phyloP scores from a whole-genome alignment of 1,140 invertebrate species.

The Lepidurus arcticus region DNA sequence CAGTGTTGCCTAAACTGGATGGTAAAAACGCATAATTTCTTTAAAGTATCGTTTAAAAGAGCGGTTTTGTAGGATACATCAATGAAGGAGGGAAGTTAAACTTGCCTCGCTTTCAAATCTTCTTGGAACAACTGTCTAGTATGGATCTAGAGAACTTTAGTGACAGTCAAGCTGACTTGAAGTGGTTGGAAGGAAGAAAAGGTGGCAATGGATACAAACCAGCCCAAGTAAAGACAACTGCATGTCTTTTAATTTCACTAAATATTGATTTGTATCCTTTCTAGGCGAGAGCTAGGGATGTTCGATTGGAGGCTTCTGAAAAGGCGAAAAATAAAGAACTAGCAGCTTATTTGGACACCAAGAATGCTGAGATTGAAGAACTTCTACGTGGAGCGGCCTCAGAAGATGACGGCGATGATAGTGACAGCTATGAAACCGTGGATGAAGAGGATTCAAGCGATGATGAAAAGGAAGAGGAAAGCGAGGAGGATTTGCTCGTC shows the following conservation, averaged over 20 bases:
- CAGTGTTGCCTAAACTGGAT: constrained; percentile 74
- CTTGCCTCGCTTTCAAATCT: constrained; percentile 76
- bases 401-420: constrained; percentile 37
- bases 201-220: constrained; percentile 23
- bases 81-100: constrained; percentile 84
- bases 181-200: constrained; percentile 66
- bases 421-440: constrained; percentile 39
- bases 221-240: background rate
- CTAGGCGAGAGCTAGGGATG: constrained; percentile 55
- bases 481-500: constrained; percentile 42
- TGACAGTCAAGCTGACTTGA: constrained; percentile 75
- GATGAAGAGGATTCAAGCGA: constrained; percentile 46
- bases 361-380: constrained; percentile 36
- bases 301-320: constrained; percentile 39
- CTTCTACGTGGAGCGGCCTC: constrained; percentile 30
- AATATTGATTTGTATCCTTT: constrained; percentile 37
- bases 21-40: constrained; percentile 52
- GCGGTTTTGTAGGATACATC: constrained; percentile 66
- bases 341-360: constrained; percentile 35
- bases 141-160: constrained; percentile 80
- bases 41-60: background rate
- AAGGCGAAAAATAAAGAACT: constrained; percentile 40
- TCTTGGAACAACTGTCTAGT: constrained; percentile 67
- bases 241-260: background rate
- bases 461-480: constrained; percentile 50